Evolutionary conservation across 2,888 invertebrate genomes (phyloP).

Genomic region (Clunio marinus): DNA sequence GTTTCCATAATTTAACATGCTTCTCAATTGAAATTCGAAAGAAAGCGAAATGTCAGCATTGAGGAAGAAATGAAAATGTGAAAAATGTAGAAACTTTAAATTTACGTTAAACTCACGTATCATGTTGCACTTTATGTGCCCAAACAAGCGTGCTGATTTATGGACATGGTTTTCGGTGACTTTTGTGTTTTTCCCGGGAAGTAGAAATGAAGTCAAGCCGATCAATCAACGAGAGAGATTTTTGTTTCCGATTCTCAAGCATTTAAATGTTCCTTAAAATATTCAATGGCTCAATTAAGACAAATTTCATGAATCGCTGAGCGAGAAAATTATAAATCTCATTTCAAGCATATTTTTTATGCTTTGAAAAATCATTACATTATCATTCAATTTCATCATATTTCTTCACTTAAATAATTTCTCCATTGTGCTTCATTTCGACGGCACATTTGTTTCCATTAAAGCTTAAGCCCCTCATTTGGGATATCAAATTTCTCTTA

Average conservation of each 20-base stretch:
- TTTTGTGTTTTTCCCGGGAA: background rate
- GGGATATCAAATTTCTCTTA: conserved; percentile 23
- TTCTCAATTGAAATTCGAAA: background rate
- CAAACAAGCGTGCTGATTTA: conserved; percentile 22
- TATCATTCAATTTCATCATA: conserved; percentile 18
- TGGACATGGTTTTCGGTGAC: background rate
- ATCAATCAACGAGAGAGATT: conserved; percentile 15
- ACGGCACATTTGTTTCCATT: conserved; percentile 24
- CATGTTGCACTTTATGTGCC: conserved; percentile 3
- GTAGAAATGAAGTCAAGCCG: background rate
- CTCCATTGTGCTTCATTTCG: background rate
- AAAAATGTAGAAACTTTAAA: no score
- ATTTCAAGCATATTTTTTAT: conserved; percentile 8
- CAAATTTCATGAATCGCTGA: background rate
- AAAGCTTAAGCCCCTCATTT: background rate
- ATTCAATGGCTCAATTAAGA: conserved; percentile 1
- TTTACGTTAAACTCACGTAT: background rate
- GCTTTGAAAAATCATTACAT: conserved; percentile 11
- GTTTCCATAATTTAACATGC: background rate
- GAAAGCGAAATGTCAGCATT: conserved; percentile 7
- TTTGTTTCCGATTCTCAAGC: background rate
- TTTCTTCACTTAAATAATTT: no score
- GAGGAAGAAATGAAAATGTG: background rate
- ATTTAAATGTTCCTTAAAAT: background rate
- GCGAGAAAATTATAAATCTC: background rate